Percentiles rank a stretch among this genome's conserved stretches.
Conservation (phyloP, 2,888 invertebrate genomes). For the Rotaria socialis region DNA sequence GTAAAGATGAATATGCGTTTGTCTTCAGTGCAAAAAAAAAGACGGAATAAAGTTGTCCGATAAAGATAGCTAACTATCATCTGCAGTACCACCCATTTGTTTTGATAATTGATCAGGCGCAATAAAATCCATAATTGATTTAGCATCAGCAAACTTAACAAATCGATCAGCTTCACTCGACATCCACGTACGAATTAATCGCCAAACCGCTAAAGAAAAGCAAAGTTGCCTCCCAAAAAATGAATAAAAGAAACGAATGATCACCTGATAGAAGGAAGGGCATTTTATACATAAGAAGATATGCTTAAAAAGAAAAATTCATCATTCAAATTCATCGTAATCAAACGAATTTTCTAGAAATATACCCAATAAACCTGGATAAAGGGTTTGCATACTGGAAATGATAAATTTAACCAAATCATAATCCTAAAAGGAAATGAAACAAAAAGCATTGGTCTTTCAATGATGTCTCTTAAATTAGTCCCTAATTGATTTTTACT, state of each 20-base stretch:
- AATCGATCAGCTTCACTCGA: constrained; percentile 81
- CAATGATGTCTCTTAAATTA: too few relatives aligned
- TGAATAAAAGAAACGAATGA: too few relatives aligned
- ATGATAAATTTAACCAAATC: background rate
- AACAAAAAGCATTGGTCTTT: too few relatives aligned
- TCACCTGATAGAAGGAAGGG: background rate
- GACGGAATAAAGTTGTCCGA: too few relatives aligned
- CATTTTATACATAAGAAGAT: background rate
- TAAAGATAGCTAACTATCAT: too few relatives aligned
- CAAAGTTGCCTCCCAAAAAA: background rate
- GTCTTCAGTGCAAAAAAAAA: too few relatives aligned
- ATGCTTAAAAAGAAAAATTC: background rate
- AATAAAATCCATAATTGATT: constrained; percentile 71
- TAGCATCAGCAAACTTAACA: constrained; percentile 75
- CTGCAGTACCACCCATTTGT: constrained; percentile 58
- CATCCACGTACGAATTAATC: constrained; percentile 75
- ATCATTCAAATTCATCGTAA: too few relatives aligned
- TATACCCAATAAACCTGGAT: background rate
- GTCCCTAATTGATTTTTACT: too few relatives aligned
- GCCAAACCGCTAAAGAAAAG: background rate
- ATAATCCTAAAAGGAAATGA: constrained; percentile 4
- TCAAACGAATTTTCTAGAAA: too few relatives aligned
- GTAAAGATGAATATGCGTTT: too few relatives aligned
- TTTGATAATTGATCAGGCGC: constrained; percentile 67
- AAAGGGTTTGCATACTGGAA: background rate